phyloP scores from a whole-genome alignment of 2,797 vertebrate species.

The Melanotaenia boesemani region DNA sequence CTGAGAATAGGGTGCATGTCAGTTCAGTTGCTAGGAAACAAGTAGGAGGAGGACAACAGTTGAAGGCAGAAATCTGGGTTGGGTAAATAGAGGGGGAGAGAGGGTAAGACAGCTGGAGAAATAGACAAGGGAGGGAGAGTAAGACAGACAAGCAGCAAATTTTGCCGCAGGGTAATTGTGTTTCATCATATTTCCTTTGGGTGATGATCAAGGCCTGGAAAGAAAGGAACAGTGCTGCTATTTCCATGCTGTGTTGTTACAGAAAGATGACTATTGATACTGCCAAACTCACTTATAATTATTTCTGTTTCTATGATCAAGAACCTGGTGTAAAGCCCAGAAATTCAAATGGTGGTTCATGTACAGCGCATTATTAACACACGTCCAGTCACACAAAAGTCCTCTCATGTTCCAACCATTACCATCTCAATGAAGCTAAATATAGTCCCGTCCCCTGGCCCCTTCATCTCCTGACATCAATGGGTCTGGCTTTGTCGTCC shows the following conservation, averaged over 20 bases:
- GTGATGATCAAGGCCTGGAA: conserved; percentile 38
- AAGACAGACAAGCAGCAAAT: conserved; percentile 34
- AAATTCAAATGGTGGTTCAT: conserved; percentile 36
- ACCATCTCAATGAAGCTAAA: conserved; percentile 82
- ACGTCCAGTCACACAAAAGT: conserved; percentile 16
- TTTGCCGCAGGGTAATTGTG: conserved; percentile 45
- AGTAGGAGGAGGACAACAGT: conserved; percentile 78
- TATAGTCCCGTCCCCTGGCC: conserved; percentile 66
- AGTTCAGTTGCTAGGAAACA: conserved; percentile 87
- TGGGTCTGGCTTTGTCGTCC: conserved; percentile 63
- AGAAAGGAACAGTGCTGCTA: conserved; percentile 49
- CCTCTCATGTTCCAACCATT: conserved; percentile 77
- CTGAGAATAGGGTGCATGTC: conserved; percentile 79
- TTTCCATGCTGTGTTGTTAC: conserved; percentile 38
- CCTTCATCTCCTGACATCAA: conserved; percentile 79
- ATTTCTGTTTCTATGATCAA: conserved; percentile 49
- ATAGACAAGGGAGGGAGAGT: conserved; percentile 26
- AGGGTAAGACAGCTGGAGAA: conserved; percentile 44
- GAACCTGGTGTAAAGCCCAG: conserved; percentile 43
- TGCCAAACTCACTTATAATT: conserved; percentile 38
- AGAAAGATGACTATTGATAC: conserved; percentile 50
- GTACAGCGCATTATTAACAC: conserved; percentile 25
- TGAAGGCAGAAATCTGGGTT: conserved; percentile 75
- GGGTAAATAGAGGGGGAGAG: conserved; percentile 43
- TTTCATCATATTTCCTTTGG: conserved; percentile 62